Evolutionary conservation across 1,140 invertebrate genomes (phyloP), one percentile per base, ranked within the genome.

Genomic region (Bactericera cockerelli): DNA sequence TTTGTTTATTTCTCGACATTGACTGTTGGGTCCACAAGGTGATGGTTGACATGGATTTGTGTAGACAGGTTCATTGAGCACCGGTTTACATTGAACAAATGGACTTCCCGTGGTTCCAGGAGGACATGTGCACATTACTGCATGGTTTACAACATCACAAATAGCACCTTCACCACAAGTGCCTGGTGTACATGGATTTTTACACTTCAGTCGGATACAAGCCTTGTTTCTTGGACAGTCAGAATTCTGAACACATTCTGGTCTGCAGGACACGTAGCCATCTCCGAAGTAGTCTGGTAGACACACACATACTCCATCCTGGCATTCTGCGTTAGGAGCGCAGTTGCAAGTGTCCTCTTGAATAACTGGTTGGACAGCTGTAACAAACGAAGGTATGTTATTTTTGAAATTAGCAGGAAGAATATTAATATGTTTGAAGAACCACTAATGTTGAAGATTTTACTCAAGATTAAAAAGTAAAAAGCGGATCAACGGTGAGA

Each of bases 321-420:
- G 79, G 70, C 82, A 84, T 65, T 84, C 61, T 42, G 87, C 84
- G 72, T 89, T 89, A 2, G 81, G 76, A 38, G 86, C 87, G 68
- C 86, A 89, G 65, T 79, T 76, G 67, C 85, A 88, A 10, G 42
- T 49, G 42, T 49, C 42, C 22, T 49, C 42, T 49, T 49, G 42
- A 22, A 49, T 16, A 36, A 36, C 33, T 11, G 33, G 33, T 36
- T 36, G 33, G 10, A 11, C 10, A 16, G 33, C 33, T 36, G 33
- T 11, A 36, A 36, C 16, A n/a, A n/a, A n/a, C n/a, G n/a, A n/a
- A n/a, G n/a, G n/a, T n/a, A n/a, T 31, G 28, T 31, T 6, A 31
- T 31, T 31, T 6, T 31, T 31, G n/a, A n/a, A n/a, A n/a, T n/a
- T n/a, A n/a, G n/a, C n/a, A n/a, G n/a, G n/a, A n/a, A n/a, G n/a